phyloP scores from a whole-genome alignment of 2,113 vertebrate genomes.

The Melanerpes formicivorus region DNA sequence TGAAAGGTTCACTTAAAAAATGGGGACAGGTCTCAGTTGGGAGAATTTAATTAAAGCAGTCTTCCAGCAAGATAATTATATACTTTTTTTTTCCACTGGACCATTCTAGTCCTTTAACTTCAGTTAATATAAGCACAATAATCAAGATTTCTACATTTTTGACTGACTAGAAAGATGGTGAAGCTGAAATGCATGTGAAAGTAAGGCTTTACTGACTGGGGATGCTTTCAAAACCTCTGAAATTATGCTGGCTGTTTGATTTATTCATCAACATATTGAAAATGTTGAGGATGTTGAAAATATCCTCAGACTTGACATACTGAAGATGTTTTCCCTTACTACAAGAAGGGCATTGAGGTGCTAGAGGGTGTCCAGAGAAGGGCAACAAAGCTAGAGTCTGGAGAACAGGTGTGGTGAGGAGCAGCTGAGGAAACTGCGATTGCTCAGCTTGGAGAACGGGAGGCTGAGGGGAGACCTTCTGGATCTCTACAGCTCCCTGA shows the following conservation, averaged over 20 bases:
- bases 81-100: neutral
- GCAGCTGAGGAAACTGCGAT: no score
- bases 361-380: no score
- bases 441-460: no score
- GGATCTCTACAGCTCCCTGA: no score
- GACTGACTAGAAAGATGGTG: neutral
- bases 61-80: slow-evolving; percentile 58
- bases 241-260: neutral
- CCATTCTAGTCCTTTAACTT: slow-evolving; percentile 31
- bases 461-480: no score
- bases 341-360: no score
- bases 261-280: neutral
- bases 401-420: no score
- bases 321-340: no score
- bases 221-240: neutral
- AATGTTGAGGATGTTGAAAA: neutral
- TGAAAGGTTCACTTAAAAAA: slow-evolving; percentile 51
- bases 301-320: no score
- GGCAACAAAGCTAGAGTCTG: no score
- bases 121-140: slow-evolving; percentile 37
- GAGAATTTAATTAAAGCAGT: slow-evolving; percentile 70
- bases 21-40: slow-evolving; percentile 46
- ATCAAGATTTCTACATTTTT: slow-evolving; percentile 13
- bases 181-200: neutral
- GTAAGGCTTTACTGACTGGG: neutral